These are phyloP conservation scores for Menidia beryllina DNA, from an alignment of 2,113 vertebrate species.

Conservation along the genomic window DNA sequence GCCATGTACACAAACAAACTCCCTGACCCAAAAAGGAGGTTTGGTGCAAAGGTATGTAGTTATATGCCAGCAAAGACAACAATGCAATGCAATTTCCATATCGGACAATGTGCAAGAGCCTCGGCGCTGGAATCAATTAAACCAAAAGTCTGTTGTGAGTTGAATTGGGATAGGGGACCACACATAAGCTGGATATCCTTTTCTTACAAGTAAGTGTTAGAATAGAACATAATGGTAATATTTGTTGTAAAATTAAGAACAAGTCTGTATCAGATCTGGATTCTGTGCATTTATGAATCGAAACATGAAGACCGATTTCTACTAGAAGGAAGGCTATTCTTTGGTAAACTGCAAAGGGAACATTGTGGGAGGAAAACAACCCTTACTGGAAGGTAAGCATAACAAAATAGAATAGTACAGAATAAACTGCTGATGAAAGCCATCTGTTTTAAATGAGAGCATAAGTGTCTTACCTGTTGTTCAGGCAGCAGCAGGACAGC, in stretches of 20 bases:
- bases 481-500: conserved; percentile 30
- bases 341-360: neutral
- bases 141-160: too few relatives aligned
- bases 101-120: neutral
- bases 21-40: neutral
- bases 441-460: neutral
- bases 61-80: neutral
- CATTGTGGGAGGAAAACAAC: neutral
- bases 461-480: conserved; percentile 74
- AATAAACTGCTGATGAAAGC: neutral
- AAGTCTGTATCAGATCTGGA: too few relatives aligned
- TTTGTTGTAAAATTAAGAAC: too few relatives aligned
- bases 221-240: too few relatives aligned
- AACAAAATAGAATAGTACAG: neutral
- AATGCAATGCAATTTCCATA: too few relatives aligned
- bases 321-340: neutral
- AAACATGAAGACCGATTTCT: too few relatives aligned
- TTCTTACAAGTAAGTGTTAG: too few relatives aligned
- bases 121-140: too few relatives aligned
- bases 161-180: too few relatives aligned
- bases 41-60: neutral
- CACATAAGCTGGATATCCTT: too few relatives aligned
- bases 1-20: neutral
- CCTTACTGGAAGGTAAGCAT: neutral
- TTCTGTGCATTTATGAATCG: too few relatives aligned